Percentiles rank a stretch among this genome's conserved stretches.
phyloP scores from a whole-genome alignment of 2,797 vertebrate species.

The Syndactyla subalaris region DNA sequence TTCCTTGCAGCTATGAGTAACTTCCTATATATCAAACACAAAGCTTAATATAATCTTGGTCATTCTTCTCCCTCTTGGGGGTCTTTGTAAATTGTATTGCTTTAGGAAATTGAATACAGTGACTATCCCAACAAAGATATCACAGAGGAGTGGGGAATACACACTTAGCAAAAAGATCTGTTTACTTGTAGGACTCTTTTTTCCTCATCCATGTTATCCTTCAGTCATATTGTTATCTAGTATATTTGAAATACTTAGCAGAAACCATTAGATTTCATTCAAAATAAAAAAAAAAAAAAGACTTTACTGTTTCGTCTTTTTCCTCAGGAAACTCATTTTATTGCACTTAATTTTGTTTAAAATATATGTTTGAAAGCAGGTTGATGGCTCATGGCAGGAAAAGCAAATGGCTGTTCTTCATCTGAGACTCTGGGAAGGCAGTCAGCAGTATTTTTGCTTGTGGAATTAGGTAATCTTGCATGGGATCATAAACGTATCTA shows the following conservation, averaged over 20 bases:
- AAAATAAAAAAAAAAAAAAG: neutral
- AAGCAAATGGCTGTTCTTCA: neutral
- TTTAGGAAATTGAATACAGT: constrained; percentile 27
- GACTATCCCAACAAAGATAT: neutral
- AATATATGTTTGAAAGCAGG: neutral
- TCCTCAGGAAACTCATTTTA: neutral
- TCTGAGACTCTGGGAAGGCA: neutral
- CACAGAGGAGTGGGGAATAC: neutral
- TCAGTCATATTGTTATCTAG: neutral
- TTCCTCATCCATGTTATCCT: neutral
- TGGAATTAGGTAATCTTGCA: neutral
- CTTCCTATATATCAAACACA: constrained; percentile 59
- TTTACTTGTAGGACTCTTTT: neutral
- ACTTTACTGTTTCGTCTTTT: neutral
- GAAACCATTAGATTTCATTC: neutral
- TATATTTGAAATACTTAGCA: neutral
- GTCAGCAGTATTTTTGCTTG: neutral
- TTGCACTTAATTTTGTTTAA: neutral
- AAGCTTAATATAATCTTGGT: neutral
- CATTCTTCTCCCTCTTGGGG: constrained; percentile 34
- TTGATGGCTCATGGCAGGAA: neutral
- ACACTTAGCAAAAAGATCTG: neutral
- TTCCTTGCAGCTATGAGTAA: constrained; percentile 53
- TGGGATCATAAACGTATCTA: neutral
- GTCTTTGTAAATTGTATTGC: constrained; percentile 39